phyloP scores from a whole-genome alignment of 1,140 invertebrate species.

The Oryctes rhinoceros region DNA sequence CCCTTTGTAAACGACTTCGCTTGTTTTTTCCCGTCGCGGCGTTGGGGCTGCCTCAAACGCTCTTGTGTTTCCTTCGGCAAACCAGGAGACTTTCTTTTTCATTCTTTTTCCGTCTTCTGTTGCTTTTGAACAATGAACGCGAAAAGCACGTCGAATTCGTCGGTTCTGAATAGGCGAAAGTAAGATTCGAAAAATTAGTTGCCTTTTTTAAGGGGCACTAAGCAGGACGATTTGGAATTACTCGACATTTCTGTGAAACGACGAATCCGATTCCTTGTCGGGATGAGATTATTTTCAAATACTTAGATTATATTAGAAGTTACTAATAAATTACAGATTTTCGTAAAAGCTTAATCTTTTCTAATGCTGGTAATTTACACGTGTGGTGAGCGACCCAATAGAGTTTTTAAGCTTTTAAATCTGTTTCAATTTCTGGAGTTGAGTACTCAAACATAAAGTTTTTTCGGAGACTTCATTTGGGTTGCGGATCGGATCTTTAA shows the following conservation, averaged over 20 bases:
- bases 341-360: no score
- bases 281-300: no score
- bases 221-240: neutral
- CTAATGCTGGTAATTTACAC: no score
- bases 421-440: no score
- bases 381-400: no score
- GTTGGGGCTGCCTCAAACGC: neutral
- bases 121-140: neutral
- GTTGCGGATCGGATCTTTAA: no score
- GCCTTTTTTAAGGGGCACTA: neutral
- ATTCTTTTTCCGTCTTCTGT: neutral
- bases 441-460: no score
- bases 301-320: no score
- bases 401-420: no score
- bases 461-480: no score
- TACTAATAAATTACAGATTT: no score
- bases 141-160: neutral
- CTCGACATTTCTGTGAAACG: neutral
- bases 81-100: neutral
- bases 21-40: neutral
- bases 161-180: neutral
- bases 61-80: neutral
- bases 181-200: neutral
- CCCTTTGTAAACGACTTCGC: conserved; percentile 22
- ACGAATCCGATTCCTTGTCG: neutral